phyloP scores from a whole-genome alignment of 1,140 invertebrate genomes.

The Oryzaephilus surinamensis region DNA sequence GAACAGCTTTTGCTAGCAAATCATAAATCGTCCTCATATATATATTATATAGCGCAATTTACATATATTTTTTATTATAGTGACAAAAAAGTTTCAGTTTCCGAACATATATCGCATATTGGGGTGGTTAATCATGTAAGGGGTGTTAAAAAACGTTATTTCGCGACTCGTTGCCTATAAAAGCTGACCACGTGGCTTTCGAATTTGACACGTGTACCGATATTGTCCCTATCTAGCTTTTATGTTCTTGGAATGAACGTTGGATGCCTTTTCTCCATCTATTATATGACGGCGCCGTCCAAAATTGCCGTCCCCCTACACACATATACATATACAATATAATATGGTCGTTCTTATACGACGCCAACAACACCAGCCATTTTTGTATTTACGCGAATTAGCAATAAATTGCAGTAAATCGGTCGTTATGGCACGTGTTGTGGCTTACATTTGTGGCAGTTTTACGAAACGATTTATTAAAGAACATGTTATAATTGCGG shows the following conservation, averaged over 20 bases:
- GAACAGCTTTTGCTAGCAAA: too few species aligned
- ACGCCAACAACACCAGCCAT: slow-evolving; percentile 14
- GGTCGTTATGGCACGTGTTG: slow-evolving; percentile 27
- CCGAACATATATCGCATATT: too few species aligned
- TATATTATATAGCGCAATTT: too few species aligned
- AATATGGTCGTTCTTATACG: too few species aligned
- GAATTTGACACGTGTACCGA: slow-evolving; percentile 24
- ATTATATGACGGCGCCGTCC: slow-evolving; percentile 18
- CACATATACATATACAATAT: slow-evolving; percentile 1
- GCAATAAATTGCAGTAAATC: slow-evolving; percentile 32
- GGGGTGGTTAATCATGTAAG: too few species aligned
- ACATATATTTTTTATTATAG: too few species aligned
- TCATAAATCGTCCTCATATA: too few species aligned
- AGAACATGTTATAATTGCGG: too few species aligned
- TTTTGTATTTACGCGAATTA: slow-evolving; percentile 30
- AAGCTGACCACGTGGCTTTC: slow-evolving; percentile 28
- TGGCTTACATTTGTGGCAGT: slow-evolving; percentile 22
- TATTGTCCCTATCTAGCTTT: slow-evolving; percentile 22
- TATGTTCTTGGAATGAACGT: slow-evolving; percentile 21
- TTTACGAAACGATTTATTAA: too few species aligned
- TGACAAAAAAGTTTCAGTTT: too few species aligned
- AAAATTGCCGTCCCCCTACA: slow-evolving; percentile 16
- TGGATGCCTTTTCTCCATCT: too few species aligned
- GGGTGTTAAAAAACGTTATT: slow-evolving; percentile 28
- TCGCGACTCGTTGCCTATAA: slow-evolving; percentile 28